Conservation (phyloP, 1,140 invertebrate species). For the Drosophila neocordata region DNA sequence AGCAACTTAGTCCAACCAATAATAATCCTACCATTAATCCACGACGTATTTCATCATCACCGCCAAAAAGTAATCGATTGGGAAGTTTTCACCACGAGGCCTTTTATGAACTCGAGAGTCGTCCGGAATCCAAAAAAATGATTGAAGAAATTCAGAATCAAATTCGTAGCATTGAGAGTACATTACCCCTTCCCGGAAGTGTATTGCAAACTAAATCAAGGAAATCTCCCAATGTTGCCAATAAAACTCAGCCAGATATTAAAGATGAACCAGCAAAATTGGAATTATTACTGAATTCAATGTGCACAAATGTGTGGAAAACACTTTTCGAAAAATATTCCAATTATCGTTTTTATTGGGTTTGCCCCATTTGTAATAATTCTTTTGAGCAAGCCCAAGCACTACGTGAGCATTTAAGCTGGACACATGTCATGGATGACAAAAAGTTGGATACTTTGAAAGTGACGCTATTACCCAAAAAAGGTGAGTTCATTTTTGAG, state of each 20-base stretch:
- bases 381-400: constrained; percentile 30
- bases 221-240: neutral
- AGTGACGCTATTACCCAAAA: constrained; percentile 35
- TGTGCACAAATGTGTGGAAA: constrained; percentile 2
- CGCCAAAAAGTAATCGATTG: constrained; percentile 14
- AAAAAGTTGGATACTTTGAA: constrained; percentile 19
- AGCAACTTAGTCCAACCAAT: neutral
- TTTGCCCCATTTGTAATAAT: constrained; percentile 42
- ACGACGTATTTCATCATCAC: neutral
- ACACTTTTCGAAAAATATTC: constrained; percentile 32
- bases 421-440: constrained; percentile 20
- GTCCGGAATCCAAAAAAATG: constrained; percentile 64
- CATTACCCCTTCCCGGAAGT: constrained; percentile 54
- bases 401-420: constrained; percentile 48
- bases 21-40: neutral
- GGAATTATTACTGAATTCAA: constrained; percentile 9
- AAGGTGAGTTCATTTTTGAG: constrained; percentile 24
- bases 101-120: constrained; percentile 43
- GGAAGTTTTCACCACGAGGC: constrained; percentile 29
- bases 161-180: constrained; percentile 65
- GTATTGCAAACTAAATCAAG: constrained; percentile 45
- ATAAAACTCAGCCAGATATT: neutral
- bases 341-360: constrained; percentile 45
- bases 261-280: neutral
- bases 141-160: constrained; percentile 65